Percentiles rank a stretch among this genome's conserved stretches.
phyloP scores from a whole-genome alignment of 2,113 vertebrate species.

The Pimephales promelas region DNA sequence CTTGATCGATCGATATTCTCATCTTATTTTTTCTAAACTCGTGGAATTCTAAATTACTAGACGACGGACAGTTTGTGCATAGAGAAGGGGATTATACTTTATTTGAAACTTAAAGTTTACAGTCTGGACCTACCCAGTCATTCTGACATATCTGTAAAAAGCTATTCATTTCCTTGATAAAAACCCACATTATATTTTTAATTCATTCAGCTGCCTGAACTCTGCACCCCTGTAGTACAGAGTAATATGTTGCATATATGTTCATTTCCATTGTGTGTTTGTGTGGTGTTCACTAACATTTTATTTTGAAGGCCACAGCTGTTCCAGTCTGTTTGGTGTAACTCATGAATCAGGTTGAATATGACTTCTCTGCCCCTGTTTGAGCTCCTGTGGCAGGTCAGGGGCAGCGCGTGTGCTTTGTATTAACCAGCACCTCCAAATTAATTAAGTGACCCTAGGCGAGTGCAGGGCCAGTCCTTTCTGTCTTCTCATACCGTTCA shows the following conservation, averaged over 20 bases:
- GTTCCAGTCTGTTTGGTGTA: constrained; percentile 9
- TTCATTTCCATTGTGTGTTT: constrained; percentile 3
- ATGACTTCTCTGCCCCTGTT: constrained; percentile 42
- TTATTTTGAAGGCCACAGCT: not conserved
- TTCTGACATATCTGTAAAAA: not conserved
- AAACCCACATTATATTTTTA: not conserved
- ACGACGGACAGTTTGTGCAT: not conserved
- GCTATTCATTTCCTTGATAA: not conserved
- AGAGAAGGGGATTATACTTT: not conserved
- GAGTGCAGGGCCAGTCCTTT: constrained; percentile 27
- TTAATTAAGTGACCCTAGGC: constrained; percentile 59
- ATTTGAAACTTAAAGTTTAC: no score
- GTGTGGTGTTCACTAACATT: not conserved
- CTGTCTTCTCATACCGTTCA: constrained; percentile 42
- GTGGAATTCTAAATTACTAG: not conserved
- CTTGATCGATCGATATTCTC: not conserved
- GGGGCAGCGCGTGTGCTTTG: constrained; percentile 45
- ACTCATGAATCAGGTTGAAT: not conserved
- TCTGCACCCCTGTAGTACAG: not conserved
- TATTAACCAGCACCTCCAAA: constrained; percentile 47
- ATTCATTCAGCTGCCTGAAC: constrained; percentile 17
- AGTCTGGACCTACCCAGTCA: not conserved
- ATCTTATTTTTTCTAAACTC: not conserved
- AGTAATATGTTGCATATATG: constrained; percentile 15
- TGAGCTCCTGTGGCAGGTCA: constrained; percentile 42